Conservation (phyloP, 2,888 invertebrate species). For the Cantharis rustica region DNA sequence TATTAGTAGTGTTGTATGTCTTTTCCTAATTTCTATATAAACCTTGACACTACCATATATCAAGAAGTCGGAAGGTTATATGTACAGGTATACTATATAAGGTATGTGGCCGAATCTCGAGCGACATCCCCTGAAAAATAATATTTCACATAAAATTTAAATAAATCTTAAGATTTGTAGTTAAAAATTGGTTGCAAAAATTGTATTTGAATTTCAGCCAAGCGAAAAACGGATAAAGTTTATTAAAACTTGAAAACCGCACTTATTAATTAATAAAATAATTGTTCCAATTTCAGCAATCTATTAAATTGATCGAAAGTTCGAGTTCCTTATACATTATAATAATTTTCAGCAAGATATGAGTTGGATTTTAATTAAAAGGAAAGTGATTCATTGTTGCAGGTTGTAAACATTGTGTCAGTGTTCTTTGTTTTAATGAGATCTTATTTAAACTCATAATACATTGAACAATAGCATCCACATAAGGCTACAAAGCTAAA, state of each 20-base stretch:
- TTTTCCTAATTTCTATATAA: background rate
- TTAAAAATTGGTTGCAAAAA: background rate
- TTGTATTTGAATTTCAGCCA: background rate
- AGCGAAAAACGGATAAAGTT: background rate
- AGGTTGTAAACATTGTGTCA: conserved; percentile 27
- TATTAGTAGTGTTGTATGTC: background rate
- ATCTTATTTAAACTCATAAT: conserved; percentile 29
- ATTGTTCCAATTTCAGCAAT: background rate
- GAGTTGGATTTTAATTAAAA: conserved; percentile 31
- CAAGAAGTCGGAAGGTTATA: background rate
- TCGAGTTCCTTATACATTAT: conserved; percentile 13
- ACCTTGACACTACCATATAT: background rate
- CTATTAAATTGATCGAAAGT: background rate
- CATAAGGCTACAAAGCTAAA: conserved; percentile 22
- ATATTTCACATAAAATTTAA: background rate
- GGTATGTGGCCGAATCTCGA: background rate
- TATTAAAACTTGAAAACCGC: background rate
- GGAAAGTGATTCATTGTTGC: conserved; percentile 33
- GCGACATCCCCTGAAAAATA: background rate
- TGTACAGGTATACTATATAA: too few species aligned
- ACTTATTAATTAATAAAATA: background rate
- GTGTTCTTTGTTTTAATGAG: conserved; percentile 28
- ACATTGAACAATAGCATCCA: conserved; percentile 22
- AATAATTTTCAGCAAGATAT: conserved; percentile 25
- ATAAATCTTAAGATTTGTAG: background rate